Percentiles rank a stretch among this genome's conserved stretches.
phyloP scores from a whole-genome alignment of 1,140 invertebrate species.

The Saxidomus purpurata region DNA sequence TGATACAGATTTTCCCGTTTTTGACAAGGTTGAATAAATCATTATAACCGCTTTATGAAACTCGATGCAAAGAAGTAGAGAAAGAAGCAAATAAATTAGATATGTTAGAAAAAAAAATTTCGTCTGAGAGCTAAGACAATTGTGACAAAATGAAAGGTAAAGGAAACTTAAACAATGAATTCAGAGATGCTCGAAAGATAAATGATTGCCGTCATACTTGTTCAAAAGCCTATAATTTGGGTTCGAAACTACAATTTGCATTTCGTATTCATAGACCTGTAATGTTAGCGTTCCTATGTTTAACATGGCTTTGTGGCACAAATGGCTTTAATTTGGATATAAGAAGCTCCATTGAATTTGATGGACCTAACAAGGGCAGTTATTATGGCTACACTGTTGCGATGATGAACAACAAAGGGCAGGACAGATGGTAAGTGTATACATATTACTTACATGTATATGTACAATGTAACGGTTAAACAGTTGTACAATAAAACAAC shows the following conservation, averaged over 20 bases:
- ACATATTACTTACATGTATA: too few species aligned
- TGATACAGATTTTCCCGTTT: background rate
- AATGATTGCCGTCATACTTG: background rate
- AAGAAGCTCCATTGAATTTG: background rate
- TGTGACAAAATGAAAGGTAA: background rate
- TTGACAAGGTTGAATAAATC: background rate
- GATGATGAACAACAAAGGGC: background rate
- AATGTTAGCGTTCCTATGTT: too few species aligned
- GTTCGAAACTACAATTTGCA: background rate
- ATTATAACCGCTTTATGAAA: background rate
- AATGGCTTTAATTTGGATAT: slow-evolving; percentile 44
- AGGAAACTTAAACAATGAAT: background rate
- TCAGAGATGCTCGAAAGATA: background rate
- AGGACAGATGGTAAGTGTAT: slow-evolving; percentile 11
- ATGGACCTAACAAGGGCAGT: too few species aligned
- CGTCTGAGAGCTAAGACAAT: background rate
- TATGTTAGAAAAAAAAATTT: background rate
- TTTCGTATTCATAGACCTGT: background rate
- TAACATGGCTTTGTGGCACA: too few species aligned
- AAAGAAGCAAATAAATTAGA: background rate
- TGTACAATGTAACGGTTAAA: too few species aligned
- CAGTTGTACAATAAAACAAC: too few species aligned
- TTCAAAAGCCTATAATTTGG: background rate
- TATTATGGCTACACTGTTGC: too few species aligned
- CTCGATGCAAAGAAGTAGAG: background rate